phyloP scores from a whole-genome alignment of 2,113 vertebrate species.

The Ceratotherium simum region DNA sequence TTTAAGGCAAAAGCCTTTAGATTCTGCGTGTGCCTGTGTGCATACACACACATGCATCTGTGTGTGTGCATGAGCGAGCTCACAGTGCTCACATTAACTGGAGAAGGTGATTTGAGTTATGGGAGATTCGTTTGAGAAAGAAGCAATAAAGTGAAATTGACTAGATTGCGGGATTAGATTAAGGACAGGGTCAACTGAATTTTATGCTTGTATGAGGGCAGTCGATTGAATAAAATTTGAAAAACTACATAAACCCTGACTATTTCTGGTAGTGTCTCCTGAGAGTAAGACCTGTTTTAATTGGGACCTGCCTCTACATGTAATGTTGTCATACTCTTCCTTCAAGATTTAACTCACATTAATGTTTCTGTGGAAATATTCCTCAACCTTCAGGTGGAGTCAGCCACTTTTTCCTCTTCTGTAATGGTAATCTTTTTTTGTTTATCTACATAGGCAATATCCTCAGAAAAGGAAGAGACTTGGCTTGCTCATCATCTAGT shows the following conservation, averaged over 20 bases:
- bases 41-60: fast-evolving
- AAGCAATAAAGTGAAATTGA: neutral
- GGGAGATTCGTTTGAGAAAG: neutral
- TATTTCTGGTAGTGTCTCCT: neutral
- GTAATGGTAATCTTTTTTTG: neutral
- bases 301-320: neutral
- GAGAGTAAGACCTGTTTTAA: neutral
- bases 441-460: neutral
- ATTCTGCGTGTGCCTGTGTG: neutral
- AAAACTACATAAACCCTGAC: neutral
- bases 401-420: neutral
- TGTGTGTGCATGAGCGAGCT: neutral
- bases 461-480: neutral
- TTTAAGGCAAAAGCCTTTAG: neutral
- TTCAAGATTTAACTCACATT: neutral
- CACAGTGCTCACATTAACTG: neutral
- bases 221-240: neutral
- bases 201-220: neutral
- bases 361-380: neutral
- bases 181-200: neutral
- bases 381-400: neutral
- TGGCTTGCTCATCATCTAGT: neutral
- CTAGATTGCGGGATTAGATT: neutral
- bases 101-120: neutral
- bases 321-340: neutral